These are phyloP conservation scores for Idaea biselata DNA, from an alignment of 2,888 invertebrate genomes.

Conservation along the genomic window DNA sequence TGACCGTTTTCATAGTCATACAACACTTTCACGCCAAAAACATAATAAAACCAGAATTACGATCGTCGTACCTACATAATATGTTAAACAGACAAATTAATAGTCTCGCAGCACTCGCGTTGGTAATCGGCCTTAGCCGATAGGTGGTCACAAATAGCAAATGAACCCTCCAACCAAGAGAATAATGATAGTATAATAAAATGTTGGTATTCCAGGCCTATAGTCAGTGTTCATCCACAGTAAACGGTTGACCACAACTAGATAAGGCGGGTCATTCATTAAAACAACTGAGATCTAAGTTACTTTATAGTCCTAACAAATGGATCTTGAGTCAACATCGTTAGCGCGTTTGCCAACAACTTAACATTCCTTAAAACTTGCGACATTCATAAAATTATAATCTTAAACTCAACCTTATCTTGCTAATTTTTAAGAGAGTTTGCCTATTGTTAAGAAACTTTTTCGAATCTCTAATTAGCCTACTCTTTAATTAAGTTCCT, in stretches of 20 bases:
- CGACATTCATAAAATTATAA: slow-evolving; percentile 20
- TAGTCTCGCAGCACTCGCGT: no score
- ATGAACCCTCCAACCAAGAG: no score
- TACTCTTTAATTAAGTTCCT: not conserved
- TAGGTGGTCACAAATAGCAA: no score
- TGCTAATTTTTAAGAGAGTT: not conserved
- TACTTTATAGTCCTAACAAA: slow-evolving; percentile 34
- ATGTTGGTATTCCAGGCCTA: no score
- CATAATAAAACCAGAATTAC: no score
- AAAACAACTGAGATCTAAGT: slow-evolving; percentile 29
- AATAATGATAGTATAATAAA: no score
- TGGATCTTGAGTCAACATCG: slow-evolving; percentile 34
- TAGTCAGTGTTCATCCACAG: no score
- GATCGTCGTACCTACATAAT: no score
- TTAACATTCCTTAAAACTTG: slow-evolving; percentile 26
- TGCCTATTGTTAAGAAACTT: not conserved
- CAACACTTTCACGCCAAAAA: no score
- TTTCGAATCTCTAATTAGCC: not conserved
- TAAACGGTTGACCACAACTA: slow-evolving; percentile 15
- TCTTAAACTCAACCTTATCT: slow-evolving; percentile 1
- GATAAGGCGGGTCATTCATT: slow-evolving; percentile 27
- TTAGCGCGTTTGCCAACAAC: slow-evolving; percentile 31
- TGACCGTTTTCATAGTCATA: no score
- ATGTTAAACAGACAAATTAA: no score
- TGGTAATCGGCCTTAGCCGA: no score